These are phyloP conservation scores for Grus americana DNA, from an alignment of 2,113 vertebrate species.

Conservation along the genomic window DNA sequence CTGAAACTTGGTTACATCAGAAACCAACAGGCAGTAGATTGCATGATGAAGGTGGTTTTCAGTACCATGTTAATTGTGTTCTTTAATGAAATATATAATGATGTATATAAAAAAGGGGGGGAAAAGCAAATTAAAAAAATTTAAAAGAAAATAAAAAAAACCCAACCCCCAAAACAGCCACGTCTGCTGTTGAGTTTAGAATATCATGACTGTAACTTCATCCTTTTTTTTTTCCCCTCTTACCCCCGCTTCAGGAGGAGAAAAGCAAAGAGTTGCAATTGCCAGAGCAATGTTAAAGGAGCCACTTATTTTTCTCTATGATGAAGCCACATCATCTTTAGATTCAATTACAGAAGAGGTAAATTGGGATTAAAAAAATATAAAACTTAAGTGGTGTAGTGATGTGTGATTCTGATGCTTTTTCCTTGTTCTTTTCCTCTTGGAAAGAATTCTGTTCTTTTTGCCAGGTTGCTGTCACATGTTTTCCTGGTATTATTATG, in stretches of 20 bases:
- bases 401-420: neutral
- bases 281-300: constrained; percentile 95
- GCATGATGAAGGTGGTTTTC: neutral
- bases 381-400: neutral
- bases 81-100: neutral
- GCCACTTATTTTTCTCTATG: constrained; percentile 90
- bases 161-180: neutral
- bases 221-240: neutral
- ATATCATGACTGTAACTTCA: neutral
- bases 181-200: neutral
- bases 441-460: neutral
- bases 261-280: constrained; percentile 97
- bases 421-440: neutral
- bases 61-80: neutral
- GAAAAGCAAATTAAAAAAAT: no score
- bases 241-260: constrained; percentile 82
- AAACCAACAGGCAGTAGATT: neutral
- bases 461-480: neutral
- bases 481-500: neutral
- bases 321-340: constrained; percentile 97
- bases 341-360: constrained; percentile 99
- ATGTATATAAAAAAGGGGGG: no score
- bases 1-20: neutral
- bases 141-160: no score
- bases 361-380: constrained; percentile 12